Evolutionary conservation across 2,888 invertebrate genomes (phyloP).

Genomic region (Callyntrura sp.): DNA sequence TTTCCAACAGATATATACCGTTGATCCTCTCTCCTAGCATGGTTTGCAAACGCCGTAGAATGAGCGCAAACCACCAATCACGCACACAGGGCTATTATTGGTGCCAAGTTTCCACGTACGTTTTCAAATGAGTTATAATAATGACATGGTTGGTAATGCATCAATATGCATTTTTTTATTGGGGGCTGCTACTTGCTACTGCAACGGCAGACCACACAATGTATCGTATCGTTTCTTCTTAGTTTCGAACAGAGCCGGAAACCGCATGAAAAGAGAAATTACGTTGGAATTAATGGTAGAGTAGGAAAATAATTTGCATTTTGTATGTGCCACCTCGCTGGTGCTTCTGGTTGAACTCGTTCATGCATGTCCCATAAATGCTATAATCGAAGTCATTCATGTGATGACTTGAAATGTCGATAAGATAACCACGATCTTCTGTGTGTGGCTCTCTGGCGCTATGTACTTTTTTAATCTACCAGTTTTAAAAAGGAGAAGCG

Average conservation of each 20-base stretch:
- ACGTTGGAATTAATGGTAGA: not conserved
- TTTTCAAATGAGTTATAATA: not conserved
- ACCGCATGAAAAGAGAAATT: conserved; percentile 49
- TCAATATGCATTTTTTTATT: not conserved
- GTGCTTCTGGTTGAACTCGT: conserved; percentile 24
- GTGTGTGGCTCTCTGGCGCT: not conserved
- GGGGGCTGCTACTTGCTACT: conserved; percentile 3
- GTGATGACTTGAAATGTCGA: conserved; percentile 3
- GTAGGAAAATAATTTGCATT: conserved; percentile 42
- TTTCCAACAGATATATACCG: no score
- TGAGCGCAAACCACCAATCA: conserved; percentile 46
- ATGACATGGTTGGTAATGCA: not conserved
- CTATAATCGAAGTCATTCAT: conserved; percentile 25
- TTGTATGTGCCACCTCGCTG: not conserved
- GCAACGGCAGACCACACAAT: not conserved
- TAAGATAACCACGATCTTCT: not conserved
- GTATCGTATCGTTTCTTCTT: not conserved
- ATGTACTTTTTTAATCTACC: not conserved
- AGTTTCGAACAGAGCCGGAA: conserved; percentile 47
- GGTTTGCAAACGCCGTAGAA: conserved; percentile 23
- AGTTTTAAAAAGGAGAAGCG: no score
- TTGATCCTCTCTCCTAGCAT: not conserved
- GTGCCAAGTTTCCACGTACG: conserved; percentile 45
- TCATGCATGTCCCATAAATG: conserved; percentile 30
- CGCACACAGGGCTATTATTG: conserved; percentile 20